Evolutionary conservation across 2,888 invertebrate species (phyloP).

Genomic region (Subacronicta megacephala): DNA sequence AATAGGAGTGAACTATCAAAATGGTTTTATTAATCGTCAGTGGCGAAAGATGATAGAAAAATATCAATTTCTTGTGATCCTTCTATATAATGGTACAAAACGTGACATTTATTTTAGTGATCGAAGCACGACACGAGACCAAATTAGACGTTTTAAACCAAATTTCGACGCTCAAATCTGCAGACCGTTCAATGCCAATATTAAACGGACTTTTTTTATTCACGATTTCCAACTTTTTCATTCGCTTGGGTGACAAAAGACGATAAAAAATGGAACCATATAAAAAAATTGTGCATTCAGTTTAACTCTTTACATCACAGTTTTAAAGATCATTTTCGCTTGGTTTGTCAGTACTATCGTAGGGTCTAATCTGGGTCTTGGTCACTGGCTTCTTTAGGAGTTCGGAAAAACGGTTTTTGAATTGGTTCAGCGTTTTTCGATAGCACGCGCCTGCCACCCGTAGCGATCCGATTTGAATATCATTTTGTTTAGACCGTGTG

Average conservation of each 20-base stretch:
- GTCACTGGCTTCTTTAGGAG: slow-evolving; percentile 76
- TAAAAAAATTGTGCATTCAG: slow-evolving; percentile 47
- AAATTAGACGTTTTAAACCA: slow-evolving; percentile 70
- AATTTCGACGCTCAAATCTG: slow-evolving; percentile 82
- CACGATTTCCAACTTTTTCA: slow-evolving; percentile 88
- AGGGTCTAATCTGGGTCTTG: slow-evolving; percentile 78
- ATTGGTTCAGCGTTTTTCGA: slow-evolving; percentile 72
- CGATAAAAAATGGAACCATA: slow-evolving; percentile 66
- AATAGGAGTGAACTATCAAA: slow-evolving; percentile 52
- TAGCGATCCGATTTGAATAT: slow-evolving; percentile 70
- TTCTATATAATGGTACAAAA: slow-evolving; percentile 54
- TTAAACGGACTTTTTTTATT: slow-evolving; percentile 83
- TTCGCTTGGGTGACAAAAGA: slow-evolving; percentile 84
- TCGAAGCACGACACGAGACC: slow-evolving; percentile 61
- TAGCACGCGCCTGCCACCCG: slow-evolving; percentile 74
- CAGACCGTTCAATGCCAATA: slow-evolving; percentile 84
- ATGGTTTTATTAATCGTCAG: slow-evolving; percentile 49
- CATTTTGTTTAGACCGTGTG: slow-evolving; percentile 38
- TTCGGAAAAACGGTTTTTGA: slow-evolving; percentile 70
- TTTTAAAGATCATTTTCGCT: slow-evolving; percentile 64
- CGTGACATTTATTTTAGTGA: slow-evolving; percentile 71
- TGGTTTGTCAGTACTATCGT: slow-evolving; percentile 37
- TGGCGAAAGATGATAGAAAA: slow-evolving; percentile 52
- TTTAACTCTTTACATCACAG: slow-evolving; percentile 55
- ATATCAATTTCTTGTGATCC: slow-evolving; percentile 61